These are phyloP conservation scores for Synchiropus splendidus DNA, from an alignment of 2,113 vertebrate genomes.

Conservation along the genomic window DNA sequence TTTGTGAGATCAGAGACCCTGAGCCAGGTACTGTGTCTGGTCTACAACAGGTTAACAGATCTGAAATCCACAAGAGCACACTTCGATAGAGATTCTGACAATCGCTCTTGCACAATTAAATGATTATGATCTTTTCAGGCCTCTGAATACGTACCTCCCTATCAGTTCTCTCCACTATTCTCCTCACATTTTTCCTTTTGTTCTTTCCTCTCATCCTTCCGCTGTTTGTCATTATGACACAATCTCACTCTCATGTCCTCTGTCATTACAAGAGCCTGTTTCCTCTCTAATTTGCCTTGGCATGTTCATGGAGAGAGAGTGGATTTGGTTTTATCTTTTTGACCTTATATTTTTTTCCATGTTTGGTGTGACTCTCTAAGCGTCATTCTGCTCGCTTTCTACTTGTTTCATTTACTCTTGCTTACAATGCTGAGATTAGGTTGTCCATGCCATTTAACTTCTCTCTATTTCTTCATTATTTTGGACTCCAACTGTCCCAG, in stretches of 20 bases:
- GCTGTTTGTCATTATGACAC: conserved; percentile 66
- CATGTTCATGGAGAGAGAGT: conserved; percentile 19
- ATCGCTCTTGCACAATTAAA: conserved; percentile 64
- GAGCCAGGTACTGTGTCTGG: conserved; percentile 13
- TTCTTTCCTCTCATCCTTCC: conserved; percentile 36
- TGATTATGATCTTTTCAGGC: conserved; percentile 64
- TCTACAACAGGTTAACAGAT: conserved; percentile 24
- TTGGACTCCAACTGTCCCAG: conserved; percentile 39
- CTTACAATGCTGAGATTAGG: conserved; percentile 59
- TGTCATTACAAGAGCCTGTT: conserved; percentile 40
- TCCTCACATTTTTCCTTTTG: conserved; percentile 29
- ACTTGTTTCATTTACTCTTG: conserved; percentile 47
- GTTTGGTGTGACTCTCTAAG: conserved; percentile 20
- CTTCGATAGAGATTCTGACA: conserved; percentile 50
- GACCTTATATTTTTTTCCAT: conserved; percentile 25
- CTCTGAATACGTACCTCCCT: conserved; percentile 27
- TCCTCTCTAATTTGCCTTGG: conserved; percentile 41
- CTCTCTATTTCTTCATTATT: conserved; percentile 47
- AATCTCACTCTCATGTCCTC: conserved; percentile 45
- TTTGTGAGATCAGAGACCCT: neutral
- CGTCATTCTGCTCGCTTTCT: conserved; percentile 19
- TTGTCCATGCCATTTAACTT: conserved; percentile 59
- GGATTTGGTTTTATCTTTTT: conserved; percentile 14
- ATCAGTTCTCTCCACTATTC: conserved; percentile 17
- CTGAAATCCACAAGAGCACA: conserved; percentile 26